Conservation (phyloP, 2,888 invertebrate genomes). For the Diabrotica balteata region DNA sequence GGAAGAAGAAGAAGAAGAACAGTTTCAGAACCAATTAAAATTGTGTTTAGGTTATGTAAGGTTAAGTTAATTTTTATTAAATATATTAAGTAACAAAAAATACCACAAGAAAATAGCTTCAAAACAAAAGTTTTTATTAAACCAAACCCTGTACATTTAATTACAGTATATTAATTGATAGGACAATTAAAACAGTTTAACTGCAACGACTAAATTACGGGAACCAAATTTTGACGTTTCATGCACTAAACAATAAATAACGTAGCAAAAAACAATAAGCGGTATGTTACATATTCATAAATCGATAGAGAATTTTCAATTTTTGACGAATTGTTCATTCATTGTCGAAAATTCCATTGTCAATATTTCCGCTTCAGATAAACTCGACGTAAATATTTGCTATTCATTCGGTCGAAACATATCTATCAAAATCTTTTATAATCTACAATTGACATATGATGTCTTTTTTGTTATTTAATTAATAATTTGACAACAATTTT, state of each 20-base stretch:
- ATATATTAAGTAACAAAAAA: too few species aligned
- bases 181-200: background rate
- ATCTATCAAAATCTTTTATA: constrained; percentile 24
- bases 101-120: too few species aligned
- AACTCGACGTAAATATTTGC: constrained; percentile 27
- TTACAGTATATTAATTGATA: background rate
- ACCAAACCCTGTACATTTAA: too few species aligned
- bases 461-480: too few species aligned
- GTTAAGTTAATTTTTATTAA: too few species aligned
- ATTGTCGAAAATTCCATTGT: constrained; percentile 26
- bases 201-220: constrained; percentile 1
- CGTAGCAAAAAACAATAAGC: background rate
- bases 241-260: background rate
- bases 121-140: too few species aligned
- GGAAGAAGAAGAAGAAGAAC: too few species aligned
- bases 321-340: constrained; percentile 23
- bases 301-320: constrained; percentile 11
- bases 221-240: background rate
- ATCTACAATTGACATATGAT: constrained; percentile 4
- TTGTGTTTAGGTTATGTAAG: too few species aligned
- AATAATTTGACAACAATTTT: too few species aligned
- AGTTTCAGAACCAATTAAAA: too few species aligned
- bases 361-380: constrained; percentile 30
- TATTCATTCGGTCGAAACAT: constrained; percentile 21
- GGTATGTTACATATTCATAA: constrained; percentile 3